phyloP scores from a whole-genome alignment of 2,113 vertebrate species.

The Plecturocebus donacophilus region DNA sequence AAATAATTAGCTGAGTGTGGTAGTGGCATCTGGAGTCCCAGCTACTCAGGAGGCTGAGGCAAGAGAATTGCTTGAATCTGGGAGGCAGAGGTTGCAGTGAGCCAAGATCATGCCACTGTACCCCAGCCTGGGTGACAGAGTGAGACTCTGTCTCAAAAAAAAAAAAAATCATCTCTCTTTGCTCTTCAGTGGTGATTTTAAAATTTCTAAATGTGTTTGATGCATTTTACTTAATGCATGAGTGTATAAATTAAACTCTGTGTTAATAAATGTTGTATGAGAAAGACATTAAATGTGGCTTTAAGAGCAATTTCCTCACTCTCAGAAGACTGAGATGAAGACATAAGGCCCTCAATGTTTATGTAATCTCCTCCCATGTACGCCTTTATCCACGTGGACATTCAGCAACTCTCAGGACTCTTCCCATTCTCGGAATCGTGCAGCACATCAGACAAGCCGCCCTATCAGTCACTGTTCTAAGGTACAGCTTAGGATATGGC shows the following conservation, averaged over 20 bases:
- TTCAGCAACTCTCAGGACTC: neutral
- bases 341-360: neutral
- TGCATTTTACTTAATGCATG: neutral
- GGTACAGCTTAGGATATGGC: fast-evolving
- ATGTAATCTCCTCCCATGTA: too few relatives aligned
- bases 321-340: neutral
- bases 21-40: too few relatives aligned
- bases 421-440: neutral
- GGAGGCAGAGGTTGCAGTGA: too few relatives aligned
- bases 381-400: fast-evolving
- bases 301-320: neutral
- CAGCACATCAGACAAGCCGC: neutral
- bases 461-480: fast-evolving
- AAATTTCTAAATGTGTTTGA: neutral
- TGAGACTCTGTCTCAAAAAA: too few relatives aligned
- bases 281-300: neutral
- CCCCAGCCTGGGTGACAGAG: too few relatives aligned
- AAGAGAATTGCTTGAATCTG: too few relatives aligned
- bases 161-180: neutral
- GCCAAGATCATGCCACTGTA: too few relatives aligned
- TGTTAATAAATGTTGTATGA: neutral
- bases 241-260: neutral
- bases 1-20: too few relatives aligned
- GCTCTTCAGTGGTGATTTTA: neutral
- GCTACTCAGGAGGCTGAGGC: too few relatives aligned